Conservation (phyloP, 2,888 invertebrate species). For the Melinopterus prodromus region DNA sequence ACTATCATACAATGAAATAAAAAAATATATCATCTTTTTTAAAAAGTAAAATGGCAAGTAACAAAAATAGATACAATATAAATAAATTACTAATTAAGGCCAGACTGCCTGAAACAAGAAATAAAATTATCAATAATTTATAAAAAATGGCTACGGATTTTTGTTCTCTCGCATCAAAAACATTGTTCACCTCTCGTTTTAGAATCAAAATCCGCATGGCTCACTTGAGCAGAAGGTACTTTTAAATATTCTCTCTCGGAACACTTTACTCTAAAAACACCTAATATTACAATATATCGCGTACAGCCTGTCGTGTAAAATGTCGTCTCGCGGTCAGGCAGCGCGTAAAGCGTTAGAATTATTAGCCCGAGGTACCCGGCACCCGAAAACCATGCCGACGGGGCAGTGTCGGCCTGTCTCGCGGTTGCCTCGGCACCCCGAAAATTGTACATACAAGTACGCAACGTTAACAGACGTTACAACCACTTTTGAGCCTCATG, state of each 20-base stretch:
- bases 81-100: conserved; percentile 34
- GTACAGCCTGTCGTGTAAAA: conserved; percentile 61
- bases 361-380: conserved; percentile 49
- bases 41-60: conserved; percentile 23
- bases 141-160: conserved; percentile 45
- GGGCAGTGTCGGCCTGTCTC: conserved; percentile 45
- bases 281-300: conserved; percentile 55
- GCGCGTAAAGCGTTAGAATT: conserved; percentile 64
- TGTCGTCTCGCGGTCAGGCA: conserved; percentile 53
- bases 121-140: not conserved
- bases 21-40: conserved; percentile 28
- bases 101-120: conserved; percentile 29
- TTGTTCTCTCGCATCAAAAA: conserved; percentile 24
- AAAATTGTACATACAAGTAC: conserved; percentile 21
- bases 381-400: conserved; percentile 39
- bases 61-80: conserved; percentile 16
- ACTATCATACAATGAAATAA: conserved; percentile 18
- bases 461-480: conserved; percentile 9
- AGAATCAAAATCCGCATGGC: conserved; percentile 40
- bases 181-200: conserved; percentile 4
- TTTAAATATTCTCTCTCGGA: conserved; percentile 38
- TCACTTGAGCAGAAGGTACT: conserved; percentile 42
- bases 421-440: conserved; percentile 19
- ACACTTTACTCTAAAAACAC: conserved; percentile 50
- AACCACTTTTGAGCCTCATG: conserved; percentile 41